phyloP scores from a whole-genome alignment of 2,113 vertebrate genomes.

The Notothenia rossii region DNA sequence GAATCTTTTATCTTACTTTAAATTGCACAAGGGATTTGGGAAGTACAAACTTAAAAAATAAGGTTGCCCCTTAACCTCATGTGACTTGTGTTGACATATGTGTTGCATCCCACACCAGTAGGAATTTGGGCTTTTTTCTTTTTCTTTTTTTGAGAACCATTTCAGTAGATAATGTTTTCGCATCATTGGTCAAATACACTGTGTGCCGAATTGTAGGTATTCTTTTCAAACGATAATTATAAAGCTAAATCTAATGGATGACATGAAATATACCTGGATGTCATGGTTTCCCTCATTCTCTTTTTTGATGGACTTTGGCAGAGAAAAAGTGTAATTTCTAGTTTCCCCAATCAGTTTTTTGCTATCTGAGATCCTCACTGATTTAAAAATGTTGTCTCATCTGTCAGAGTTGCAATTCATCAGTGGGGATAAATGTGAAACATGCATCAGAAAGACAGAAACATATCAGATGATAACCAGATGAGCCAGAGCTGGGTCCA shows the following conservation, averaged over 20 bases:
- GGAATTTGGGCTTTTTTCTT: neutral
- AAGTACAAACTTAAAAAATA: neutral
- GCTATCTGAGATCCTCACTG: constrained; percentile 1
- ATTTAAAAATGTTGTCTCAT: constrained; percentile 33
- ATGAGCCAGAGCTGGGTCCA: constrained; percentile 35
- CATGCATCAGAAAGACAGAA: constrained; percentile 28
- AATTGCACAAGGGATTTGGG: constrained; percentile 1
- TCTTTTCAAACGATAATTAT: neutral
- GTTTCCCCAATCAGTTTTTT: neutral
- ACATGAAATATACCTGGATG: neutral
- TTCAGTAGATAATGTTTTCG: neutral
- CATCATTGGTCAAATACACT: neutral
- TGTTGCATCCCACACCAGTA: neutral
- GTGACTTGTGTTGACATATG: neutral
- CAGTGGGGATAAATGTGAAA: constrained; percentile 39
- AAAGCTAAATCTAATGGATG: too few species aligned
- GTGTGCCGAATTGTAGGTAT: neutral
- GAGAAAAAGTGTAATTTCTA: neutral
- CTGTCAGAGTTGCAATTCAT: constrained; percentile 41
- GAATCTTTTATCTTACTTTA: constrained; percentile 1
- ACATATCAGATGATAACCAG: constrained; percentile 45
- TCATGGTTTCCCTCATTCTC: neutral
- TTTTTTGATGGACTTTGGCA: neutral
- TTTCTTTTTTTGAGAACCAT: neutral
- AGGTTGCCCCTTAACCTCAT: neutral